phyloP scores from a whole-genome alignment of 2,113 vertebrate species.

The Vireo altiloquus region DNA sequence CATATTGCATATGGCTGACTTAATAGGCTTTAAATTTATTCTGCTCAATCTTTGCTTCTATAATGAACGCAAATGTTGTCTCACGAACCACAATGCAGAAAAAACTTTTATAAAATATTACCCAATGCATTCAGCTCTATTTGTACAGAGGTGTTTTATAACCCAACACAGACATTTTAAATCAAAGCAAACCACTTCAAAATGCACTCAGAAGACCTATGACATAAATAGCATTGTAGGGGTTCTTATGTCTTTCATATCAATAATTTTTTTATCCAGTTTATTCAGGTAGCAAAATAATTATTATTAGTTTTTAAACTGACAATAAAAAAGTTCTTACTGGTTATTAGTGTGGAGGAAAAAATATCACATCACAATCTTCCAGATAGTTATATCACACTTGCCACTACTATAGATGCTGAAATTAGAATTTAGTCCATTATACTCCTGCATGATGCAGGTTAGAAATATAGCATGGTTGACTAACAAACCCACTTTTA shows the following conservation, averaged over 20 bases:
- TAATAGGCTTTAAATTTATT: conserved; percentile 47
- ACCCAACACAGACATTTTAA: conserved; percentile 34
- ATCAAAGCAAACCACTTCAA: conserved; percentile 30
- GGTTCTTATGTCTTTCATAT: conserved; percentile 26
- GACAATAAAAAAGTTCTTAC: neutral
- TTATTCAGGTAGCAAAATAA: neutral
- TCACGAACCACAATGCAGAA: conserved; percentile 12
- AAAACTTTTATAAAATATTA: conserved; percentile 16
- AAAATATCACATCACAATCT: neutral
- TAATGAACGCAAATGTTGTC: conserved; percentile 64
- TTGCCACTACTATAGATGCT: neutral
- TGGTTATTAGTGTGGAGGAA: neutral
- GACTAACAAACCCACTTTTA: neutral
- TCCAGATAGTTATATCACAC: neutral
- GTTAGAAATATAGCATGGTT: neutral
- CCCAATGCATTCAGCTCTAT: conserved; percentile 9
- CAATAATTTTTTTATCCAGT: neutral
- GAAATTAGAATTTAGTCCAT: neutral
- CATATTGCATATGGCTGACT: conserved; percentile 2
- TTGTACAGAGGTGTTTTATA: conserved; percentile 40
- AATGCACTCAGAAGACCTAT: conserved; percentile 3
- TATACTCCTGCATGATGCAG: neutral
- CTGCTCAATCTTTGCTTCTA: conserved; percentile 31
- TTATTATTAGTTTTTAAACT: neutral
- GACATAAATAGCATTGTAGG: conserved; percentile 19